Evolutionary conservation across 2,113 vertebrate species (phyloP).

Genomic region (Octodon degus): DNA sequence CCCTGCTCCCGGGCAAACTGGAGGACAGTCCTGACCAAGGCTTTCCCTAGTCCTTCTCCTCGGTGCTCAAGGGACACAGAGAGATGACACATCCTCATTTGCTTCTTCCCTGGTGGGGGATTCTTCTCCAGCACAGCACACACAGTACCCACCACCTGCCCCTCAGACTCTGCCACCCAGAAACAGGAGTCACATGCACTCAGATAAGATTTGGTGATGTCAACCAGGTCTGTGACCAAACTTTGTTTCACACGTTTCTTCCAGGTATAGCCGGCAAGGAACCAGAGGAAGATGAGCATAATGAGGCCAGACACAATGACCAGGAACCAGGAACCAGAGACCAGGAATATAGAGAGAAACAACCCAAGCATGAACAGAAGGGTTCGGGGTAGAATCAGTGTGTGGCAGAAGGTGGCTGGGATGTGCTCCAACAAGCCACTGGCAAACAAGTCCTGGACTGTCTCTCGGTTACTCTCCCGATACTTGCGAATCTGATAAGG

Average conservation of each 20-base stretch:
- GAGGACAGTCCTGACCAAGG: conserved; percentile 62
- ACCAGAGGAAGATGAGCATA: background rate
- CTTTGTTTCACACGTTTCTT: accelerated
- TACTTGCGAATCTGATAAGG: conserved; percentile 55
- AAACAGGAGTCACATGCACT: conserved; percentile 70
- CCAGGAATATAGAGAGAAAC: background rate
- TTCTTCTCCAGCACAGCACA: background rate
- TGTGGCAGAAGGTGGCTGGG: background rate
- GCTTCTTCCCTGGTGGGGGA: background rate
- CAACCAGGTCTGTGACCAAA: conserved; percentile 52
- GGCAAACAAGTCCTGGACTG: conserved; percentile 22
- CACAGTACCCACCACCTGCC: conserved; percentile 76
- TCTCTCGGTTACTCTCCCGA: background rate
- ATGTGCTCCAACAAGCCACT: background rate
- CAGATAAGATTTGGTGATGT: conserved; percentile 73
- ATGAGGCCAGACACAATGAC: background rate
- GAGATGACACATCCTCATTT: conserved; percentile 45
- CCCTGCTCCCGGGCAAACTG: conserved; percentile 65
- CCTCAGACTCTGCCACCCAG: conserved; percentile 76
- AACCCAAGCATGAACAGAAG: background rate
- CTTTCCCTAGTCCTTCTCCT: conserved; percentile 60
- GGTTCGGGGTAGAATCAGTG: background rate
- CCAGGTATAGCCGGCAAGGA: background rate
- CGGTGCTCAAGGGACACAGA: conserved; percentile 20
- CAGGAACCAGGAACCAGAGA: conserved; percentile 57